A percentile compares a stretch with the other conserved stretches of the same genome.
phyloP scores from a whole-genome alignment of 2,888 invertebrate species.

The Invenusta paracnida region DNA sequence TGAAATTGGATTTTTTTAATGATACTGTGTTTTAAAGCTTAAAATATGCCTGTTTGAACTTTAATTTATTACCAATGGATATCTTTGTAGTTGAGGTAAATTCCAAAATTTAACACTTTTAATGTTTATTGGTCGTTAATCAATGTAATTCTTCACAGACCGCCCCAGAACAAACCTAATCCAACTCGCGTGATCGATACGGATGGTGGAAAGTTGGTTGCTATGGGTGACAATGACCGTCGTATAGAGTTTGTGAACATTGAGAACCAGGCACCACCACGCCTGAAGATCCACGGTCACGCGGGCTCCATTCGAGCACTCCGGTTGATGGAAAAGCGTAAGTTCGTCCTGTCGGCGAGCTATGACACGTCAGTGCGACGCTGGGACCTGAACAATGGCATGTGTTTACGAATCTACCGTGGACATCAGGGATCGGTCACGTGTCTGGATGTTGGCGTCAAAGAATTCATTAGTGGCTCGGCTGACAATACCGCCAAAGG shows the following conservation, averaged over 20 bases:
- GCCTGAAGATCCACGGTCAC: slow-evolving; percentile 55
- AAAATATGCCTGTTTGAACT: no score
- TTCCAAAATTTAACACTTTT: no score
- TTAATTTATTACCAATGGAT: neutral
- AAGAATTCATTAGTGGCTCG: slow-evolving; percentile 55
- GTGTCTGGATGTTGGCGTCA: slow-evolving; percentile 51
- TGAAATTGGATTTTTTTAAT: no score
- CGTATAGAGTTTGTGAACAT: slow-evolving; percentile 53
- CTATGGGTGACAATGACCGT: slow-evolving; percentile 56
- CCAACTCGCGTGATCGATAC: slow-evolving; percentile 55
- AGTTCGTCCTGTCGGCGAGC: slow-evolving; percentile 57
- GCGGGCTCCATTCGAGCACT: slow-evolving; percentile 59
- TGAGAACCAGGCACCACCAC: slow-evolving; percentile 50
- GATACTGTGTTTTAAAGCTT: no score
- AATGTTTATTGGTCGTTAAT: no score
- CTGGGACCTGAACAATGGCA: slow-evolving; percentile 58
- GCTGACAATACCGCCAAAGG: slow-evolving; percentile 58
- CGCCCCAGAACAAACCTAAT: no score
- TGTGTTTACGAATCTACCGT: slow-evolving; percentile 57
- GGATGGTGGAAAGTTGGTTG: slow-evolving; percentile 54
- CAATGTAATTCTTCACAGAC: no score
- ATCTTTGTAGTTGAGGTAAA: no score
- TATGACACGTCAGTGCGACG: slow-evolving; percentile 59
- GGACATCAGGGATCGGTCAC: slow-evolving; percentile 59
- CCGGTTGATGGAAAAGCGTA: slow-evolving; percentile 51